Percentiles rank a stretch among this genome's conserved stretches.
phyloP scores from a whole-genome alignment of 1,140 invertebrate species.

The Eciton burchellii region DNA sequence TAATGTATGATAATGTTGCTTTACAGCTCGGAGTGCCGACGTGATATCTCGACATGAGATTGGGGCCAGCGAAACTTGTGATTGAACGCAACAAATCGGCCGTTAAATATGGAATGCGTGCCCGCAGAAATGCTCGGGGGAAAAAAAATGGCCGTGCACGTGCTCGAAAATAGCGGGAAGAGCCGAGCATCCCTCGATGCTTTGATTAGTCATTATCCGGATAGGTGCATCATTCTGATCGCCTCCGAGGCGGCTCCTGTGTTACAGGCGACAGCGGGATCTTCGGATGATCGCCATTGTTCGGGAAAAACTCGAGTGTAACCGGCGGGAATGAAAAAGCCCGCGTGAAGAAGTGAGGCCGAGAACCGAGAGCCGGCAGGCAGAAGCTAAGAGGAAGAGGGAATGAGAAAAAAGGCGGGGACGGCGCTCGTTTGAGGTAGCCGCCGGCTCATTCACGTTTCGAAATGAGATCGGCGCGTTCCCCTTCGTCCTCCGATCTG shows the following conservation, averaged over 20 bases:
- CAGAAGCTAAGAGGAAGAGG: conserved; percentile 47
- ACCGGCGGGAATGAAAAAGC: conserved; percentile 56
- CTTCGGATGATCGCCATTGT: conserved; percentile 73
- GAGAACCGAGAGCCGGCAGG: conserved; percentile 67
- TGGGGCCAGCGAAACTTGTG: not conserved
- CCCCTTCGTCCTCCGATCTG: conserved; percentile 64
- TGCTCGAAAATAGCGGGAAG: conserved; percentile 66
- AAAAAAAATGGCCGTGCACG: conserved; percentile 69
- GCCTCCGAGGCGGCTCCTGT: conserved; percentile 73
- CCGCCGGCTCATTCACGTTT: conserved; percentile 81
- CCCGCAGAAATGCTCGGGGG: conserved; percentile 5
- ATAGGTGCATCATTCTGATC: conserved; percentile 77
- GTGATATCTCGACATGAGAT: not conserved
- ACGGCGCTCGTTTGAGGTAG: conserved; percentile 80
- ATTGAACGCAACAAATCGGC: conserved; percentile 10
- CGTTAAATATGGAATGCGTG: not conserved
- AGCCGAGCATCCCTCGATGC: conserved; percentile 53
- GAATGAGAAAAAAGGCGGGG: conserved; percentile 67
- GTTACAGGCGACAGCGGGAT: conserved; percentile 73
- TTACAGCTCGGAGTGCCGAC: not conserved
- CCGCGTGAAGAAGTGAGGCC: conserved; percentile 55
- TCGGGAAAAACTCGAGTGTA: conserved; percentile 78
- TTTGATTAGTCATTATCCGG: conserved; percentile 80
- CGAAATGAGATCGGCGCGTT: conserved; percentile 80
- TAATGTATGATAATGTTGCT: conserved; percentile 2